Evolutionary conservation across 2,888 invertebrate species (phyloP).

Genomic region (Synergus gifuensis): DNA sequence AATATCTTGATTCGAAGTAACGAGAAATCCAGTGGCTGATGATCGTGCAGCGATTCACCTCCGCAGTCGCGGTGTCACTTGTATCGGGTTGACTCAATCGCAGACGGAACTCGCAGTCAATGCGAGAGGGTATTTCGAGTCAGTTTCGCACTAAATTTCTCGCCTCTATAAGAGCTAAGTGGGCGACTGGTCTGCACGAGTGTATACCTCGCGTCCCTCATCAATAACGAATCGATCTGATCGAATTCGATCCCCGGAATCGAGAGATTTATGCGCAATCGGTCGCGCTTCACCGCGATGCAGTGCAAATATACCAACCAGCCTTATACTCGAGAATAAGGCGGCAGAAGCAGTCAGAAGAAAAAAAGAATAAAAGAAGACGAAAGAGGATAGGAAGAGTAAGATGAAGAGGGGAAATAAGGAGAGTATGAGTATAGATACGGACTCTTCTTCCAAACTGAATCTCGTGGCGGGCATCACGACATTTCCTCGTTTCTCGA

Average conservation of each 20-base stretch:
- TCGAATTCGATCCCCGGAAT: constrained; percentile 63
- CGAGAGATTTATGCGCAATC: constrained; percentile 69
- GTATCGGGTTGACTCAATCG: constrained; percentile 59
- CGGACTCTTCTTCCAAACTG: constrained; percentile 51
- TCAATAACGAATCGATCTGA: constrained; percentile 71
- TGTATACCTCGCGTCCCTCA: constrained; percentile 58
- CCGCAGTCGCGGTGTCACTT: constrained; percentile 52
- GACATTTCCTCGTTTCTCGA: constrained; percentile 66
- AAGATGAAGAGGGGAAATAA: constrained; percentile 47
- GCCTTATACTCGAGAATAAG: not conserved
- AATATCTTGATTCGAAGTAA: constrained; percentile 41
- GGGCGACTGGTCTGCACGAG: constrained; percentile 49
- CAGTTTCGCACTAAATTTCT: constrained; percentile 60
- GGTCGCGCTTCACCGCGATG: constrained; percentile 53
- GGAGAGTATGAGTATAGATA: constrained; percentile 43
- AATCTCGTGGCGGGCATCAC: constrained; percentile 60
- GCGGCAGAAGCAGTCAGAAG: constrained; percentile 1
- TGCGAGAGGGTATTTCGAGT: constrained; percentile 55
- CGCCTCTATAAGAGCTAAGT: constrained; percentile 59
- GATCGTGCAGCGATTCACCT: constrained; percentile 54
- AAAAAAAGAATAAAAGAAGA: constrained; percentile 48
- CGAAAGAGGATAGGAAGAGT: constrained; percentile 44
- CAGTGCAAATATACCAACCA: constrained; percentile 53
- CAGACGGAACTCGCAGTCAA: constrained; percentile 57
- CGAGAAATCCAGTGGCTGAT: constrained; percentile 47